phyloP scores from a whole-genome alignment of 2,797 vertebrate genomes.

The Neosilurus mollespiculum region DNA sequence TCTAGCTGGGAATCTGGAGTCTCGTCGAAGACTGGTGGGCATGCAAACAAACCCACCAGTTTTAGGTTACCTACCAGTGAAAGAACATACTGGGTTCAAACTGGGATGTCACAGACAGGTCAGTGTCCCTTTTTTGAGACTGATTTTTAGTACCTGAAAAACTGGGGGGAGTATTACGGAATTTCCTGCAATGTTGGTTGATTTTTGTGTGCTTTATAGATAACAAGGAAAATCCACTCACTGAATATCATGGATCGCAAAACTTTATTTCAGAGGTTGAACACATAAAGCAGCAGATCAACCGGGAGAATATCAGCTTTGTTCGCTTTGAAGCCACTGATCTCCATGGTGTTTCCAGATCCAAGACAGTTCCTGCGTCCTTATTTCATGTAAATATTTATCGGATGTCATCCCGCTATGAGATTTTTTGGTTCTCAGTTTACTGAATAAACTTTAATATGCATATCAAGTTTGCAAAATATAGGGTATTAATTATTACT shows the following conservation, averaged over 20 bases:
- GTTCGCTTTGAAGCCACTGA: slow-evolving; percentile 92
- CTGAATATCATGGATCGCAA: slow-evolving; percentile 63
- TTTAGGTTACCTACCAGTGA: slow-evolving; percentile 54
- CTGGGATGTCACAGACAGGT: slow-evolving; percentile 65
- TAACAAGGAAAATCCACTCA: slow-evolving; percentile 59
- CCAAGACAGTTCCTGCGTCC: slow-evolving; percentile 87
- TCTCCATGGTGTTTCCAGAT: slow-evolving; percentile 90
- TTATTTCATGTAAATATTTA: slow-evolving; percentile 85
- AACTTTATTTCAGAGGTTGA: slow-evolving; percentile 79
- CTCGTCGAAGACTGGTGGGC: slow-evolving; percentile 61
- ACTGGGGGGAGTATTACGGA: background rate
- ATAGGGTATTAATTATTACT: background rate
- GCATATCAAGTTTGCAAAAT: background rate
- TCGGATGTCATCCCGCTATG: background rate
- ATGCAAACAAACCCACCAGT: slow-evolving; percentile 62
- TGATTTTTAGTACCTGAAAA: background rate
- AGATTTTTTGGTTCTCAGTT: background rate
- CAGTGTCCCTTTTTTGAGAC: slow-evolving; percentile 44
- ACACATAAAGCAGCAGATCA: slow-evolving; percentile 88
- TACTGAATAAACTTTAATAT: background rate
- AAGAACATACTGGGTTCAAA: slow-evolving; percentile 59
- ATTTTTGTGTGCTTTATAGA: slow-evolving; percentile 66
- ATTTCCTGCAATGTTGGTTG: background rate
- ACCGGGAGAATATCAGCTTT: slow-evolving; percentile 82
- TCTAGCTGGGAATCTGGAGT: slow-evolving; percentile 66